These are phyloP conservation scores for Lysandra coridon DNA, from an alignment of 2,888 invertebrate species.

Conservation along the genomic window DNA sequence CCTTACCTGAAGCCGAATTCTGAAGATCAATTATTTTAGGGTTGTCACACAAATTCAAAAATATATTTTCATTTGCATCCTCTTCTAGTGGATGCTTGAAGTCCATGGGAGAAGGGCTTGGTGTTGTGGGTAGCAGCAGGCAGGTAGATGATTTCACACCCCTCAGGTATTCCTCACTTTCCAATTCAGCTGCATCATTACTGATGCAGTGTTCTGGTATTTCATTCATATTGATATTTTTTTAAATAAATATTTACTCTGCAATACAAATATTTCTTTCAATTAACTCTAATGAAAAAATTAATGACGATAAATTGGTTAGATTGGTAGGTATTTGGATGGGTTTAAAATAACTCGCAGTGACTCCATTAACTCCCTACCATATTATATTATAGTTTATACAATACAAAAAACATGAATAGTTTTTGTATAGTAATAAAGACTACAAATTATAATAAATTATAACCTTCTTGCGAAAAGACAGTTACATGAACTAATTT, in stretches of 20 bases:
- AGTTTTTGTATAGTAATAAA: no score
- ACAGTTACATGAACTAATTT: no score
- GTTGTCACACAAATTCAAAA: conserved; percentile 62
- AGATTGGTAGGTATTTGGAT: neutral
- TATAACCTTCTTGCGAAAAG: no score
- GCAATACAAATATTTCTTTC: neutral
- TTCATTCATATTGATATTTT: conserved; percentile 53
- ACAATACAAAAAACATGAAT: no score
- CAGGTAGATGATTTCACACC: conserved; percentile 85
- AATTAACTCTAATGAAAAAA: neutral
- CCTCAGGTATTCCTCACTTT: conserved; percentile 68
- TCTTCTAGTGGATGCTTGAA: conserved; percentile 82
- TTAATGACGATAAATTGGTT: conserved; percentile 1
- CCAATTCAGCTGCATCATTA: conserved; percentile 56
- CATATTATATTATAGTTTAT: no score
- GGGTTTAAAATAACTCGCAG: neutral
- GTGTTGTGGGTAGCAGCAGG: conserved; percentile 80
- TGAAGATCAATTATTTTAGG: conserved; percentile 58
- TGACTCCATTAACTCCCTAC: no score
- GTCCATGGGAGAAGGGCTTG: conserved; percentile 81
- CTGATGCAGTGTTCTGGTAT: conserved; percentile 55
- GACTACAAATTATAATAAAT: no score
- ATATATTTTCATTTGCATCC: conserved; percentile 72
- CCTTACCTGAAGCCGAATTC: conserved; percentile 66
- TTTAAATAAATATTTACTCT: neutral